Conservation (phyloP, 2,113 vertebrate species). For the Phalacrocorax carbo region DNA sequence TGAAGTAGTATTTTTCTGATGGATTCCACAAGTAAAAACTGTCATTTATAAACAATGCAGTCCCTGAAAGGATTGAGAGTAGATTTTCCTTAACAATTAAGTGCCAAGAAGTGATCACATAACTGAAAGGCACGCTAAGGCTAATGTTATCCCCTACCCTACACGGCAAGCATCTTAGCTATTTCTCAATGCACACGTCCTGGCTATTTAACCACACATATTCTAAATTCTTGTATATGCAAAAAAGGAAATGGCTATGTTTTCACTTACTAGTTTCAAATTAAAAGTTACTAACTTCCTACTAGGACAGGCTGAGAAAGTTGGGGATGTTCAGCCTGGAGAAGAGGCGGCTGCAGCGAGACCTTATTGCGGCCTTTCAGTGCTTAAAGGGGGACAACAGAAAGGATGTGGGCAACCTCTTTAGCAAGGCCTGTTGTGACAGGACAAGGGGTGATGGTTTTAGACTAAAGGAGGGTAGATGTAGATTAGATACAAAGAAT, state of each 20-base stretch:
- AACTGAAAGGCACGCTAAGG: neutral
- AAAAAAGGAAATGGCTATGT: neutral
- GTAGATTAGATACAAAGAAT: too few relatives aligned
- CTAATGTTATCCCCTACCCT: too few relatives aligned
- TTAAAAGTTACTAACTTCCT: neutral
- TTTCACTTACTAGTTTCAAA: neutral
- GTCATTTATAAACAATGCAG: neutral
- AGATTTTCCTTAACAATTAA: neutral
- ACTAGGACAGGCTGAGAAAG: too few relatives aligned
- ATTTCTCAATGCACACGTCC: rapidly evolving
- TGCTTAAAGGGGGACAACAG: too few relatives aligned
- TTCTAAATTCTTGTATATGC: neutral
- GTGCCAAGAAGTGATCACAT: neutral
- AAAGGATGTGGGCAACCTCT: too few relatives aligned
- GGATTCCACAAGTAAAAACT: neutral
- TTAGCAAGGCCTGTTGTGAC: too few relatives aligned
- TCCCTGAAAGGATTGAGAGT: neutral
- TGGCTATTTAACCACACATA: neutral
- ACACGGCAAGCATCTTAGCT: neutral
- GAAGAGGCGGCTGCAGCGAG: too few relatives aligned
- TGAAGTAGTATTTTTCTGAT: neutral
- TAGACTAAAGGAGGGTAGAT: too few relatives aligned
- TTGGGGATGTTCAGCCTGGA: too few relatives aligned
- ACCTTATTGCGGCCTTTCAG: too few relatives aligned
- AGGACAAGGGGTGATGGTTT: too few relatives aligned